Conservation (phyloP, 2,797 vertebrate genomes). For the Tenualosa ilisha region DNA sequence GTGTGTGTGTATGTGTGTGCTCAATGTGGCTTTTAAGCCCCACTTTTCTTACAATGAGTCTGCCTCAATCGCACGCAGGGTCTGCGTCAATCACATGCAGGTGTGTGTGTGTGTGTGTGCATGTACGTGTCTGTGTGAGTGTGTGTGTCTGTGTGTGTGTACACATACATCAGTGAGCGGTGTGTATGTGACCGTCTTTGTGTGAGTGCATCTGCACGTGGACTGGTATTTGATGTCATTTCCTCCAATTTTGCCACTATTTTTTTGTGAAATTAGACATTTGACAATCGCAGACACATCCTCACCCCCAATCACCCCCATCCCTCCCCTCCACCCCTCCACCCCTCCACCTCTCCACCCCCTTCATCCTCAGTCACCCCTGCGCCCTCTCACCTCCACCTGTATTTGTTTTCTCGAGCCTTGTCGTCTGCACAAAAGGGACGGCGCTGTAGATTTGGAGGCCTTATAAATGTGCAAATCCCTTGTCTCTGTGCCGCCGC, state of each 20-base stretch:
- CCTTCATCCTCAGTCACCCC: too few species aligned
- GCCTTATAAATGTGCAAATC: constrained; percentile 48
- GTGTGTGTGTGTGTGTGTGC: constrained; percentile 3
- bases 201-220: not conserved
- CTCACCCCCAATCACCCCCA: not conserved
- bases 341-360: not conserved
- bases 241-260: not conserved
- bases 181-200: not conserved
- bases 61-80: constrained; percentile 25
- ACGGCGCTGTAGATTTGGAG: constrained; percentile 28
- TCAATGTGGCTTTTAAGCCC: constrained; percentile 39
- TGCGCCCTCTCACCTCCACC: not conserved
- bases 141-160: not conserved
- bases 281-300: not conserved
- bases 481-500: constrained; percentile 38
- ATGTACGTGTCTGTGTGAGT: not conserved
- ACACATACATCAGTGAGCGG: not conserved
- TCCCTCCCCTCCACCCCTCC: not conserved
- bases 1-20: not conserved
- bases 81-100: constrained; percentile 11
- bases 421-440: constrained; percentile 41
- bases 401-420: constrained; percentile 32
- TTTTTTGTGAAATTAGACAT: constrained; percentile 1
- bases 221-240: not conserved
- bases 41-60: constrained; percentile 27